Conservation (phyloP, 92 coral and sea anemone species). For the Porites evermanni region DNA sequence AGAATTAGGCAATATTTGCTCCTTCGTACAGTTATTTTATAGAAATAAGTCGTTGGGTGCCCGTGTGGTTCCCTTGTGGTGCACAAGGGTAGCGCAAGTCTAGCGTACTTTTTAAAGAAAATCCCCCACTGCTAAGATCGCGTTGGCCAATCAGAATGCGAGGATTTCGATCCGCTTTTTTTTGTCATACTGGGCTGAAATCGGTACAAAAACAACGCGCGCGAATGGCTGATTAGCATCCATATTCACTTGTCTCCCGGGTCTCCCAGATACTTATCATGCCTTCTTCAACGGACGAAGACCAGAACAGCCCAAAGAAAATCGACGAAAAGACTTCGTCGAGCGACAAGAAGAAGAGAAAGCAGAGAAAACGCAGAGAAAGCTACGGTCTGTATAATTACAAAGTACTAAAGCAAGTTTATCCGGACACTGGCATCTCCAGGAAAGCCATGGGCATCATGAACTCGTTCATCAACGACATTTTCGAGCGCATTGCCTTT, state of each 20-base stretch:
- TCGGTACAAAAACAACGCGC: neutral
- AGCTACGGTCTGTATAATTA: constrained; percentile 35
- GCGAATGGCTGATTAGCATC: neutral
- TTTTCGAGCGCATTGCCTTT: constrained; percentile 73
- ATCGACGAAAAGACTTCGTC: constrained; percentile 30
- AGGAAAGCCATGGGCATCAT: constrained; percentile 68
- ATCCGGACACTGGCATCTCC: constrained; percentile 68
- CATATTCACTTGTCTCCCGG: too few relatives aligned
- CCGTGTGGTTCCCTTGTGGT: too few relatives aligned
- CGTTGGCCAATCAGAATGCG: neutral
- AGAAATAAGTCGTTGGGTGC: too few relatives aligned
- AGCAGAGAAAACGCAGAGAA: neutral
- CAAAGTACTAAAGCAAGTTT: constrained; percentile 65
- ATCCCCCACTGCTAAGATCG: neutral
- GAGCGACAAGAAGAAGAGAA: constrained; percentile 32
- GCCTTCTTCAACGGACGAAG: neutral
- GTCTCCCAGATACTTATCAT: too few relatives aligned
- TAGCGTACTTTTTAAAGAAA: neutral
- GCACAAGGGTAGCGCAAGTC: too few relatives aligned
- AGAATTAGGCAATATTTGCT: too few relatives aligned
- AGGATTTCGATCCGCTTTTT: constrained; percentile 1
- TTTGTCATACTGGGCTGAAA: neutral
- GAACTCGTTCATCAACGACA: constrained; percentile 82
- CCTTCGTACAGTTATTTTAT: too few relatives aligned
- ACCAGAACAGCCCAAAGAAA: constrained; percentile 35